phyloP scores from a whole-genome alignment of 2,113 vertebrate species.

The Otocyon megalotis region DNA sequence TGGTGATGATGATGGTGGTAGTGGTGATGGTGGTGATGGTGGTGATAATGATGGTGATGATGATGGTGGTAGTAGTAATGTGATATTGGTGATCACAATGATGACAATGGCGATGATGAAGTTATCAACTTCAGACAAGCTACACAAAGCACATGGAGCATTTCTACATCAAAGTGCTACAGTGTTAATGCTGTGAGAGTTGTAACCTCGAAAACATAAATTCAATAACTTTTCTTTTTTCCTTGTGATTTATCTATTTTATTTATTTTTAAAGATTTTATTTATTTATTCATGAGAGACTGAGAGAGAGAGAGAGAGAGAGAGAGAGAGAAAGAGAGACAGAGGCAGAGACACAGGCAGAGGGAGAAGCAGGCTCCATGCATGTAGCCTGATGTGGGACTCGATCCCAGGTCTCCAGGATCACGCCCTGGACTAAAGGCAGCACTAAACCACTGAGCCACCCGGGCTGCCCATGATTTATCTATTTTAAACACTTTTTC shows the following conservation, averaged over 20 bases:
- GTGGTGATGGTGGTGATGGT: accelerated
- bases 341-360: too few species aligned
- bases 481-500: background rate
- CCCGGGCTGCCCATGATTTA: background rate
- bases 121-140: background rate
- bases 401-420: too few species aligned
- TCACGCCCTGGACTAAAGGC: too few species aligned
- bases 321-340: too few species aligned
- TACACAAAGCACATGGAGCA: background rate
- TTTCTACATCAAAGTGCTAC: background rate
- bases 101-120: background rate
- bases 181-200: background rate
- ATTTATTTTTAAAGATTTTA: too few species aligned
- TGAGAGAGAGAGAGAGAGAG: too few species aligned
- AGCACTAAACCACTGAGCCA: too few species aligned
- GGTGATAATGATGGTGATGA: accelerated
- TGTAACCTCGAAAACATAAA: background rate
- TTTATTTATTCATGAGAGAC: too few species aligned
- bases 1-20: accelerated
- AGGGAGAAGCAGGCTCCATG: too few species aligned
- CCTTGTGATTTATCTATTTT: background rate
- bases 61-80: accelerated
- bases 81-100: accelerated
- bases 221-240: background rate
- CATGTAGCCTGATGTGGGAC: too few species aligned